Evolutionary conservation across 2,797 vertebrate species (phyloP), one percentile per base, ranked within the genome.

Genomic region (Peromyscus melanophrys): DNA sequence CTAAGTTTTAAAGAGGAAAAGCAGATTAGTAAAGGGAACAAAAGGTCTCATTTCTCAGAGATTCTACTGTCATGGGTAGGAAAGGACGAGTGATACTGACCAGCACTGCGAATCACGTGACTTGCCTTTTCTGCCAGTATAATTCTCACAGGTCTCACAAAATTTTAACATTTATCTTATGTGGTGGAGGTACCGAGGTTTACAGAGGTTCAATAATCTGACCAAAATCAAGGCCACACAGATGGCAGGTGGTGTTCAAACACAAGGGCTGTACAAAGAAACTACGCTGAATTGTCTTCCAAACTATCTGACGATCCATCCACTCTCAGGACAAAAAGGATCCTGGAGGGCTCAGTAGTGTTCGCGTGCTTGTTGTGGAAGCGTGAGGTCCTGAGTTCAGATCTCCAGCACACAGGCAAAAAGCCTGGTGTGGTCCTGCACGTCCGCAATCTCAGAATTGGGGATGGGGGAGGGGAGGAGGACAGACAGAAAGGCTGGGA

Each of bases 211-310:
- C n/a, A 94, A 13, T n/a, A 92, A 43, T 81, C 37, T 87, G n/a
- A 59, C 43, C 4, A 61, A 65, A 13, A 37, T 37, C 59, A 88
- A 96, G 57, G 61, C 78, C 84, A 93, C 63, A 84, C 2, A 65
- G 34, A 43, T 91, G 67, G 17, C 40, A 69, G 55, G 52, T 37
- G 46, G 95, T 1, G 89, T n/a, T 96, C 57, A 96, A 90, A 92
- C 14, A 93, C 6, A 89, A 78, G 43, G 90, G 90, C 10, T 75
- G 3, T 52, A 49, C 69, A 78, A 96, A 96, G 67, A 95, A 46
- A 91, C n/a, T 93, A 43, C 59, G 40, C 76, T 96, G 67, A 96
- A 27, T 95, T 89, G 86, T 80, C 37, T 95, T 92, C 57, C 31
- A 95, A 95, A 90, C 93, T 55, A 34, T 69, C 73, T 93, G 76